Base-by-base conservation (phyloP, 1,140 invertebrate species). In the Euwallacea fornicatus region DNA sequence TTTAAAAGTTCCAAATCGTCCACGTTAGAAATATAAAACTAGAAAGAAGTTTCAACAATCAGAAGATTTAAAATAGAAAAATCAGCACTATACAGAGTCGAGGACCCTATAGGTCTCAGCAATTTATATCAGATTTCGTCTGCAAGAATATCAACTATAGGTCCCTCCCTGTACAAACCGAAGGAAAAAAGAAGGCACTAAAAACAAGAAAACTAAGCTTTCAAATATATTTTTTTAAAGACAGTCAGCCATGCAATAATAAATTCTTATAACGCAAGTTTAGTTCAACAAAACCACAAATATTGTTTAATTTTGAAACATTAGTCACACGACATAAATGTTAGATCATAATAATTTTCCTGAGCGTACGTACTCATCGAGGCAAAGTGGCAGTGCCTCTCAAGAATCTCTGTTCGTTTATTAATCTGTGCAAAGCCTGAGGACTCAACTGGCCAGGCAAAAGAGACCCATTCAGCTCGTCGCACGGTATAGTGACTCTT, bases 401-500 rank as follows among this genome's bases (percentile, higher is more conserved):
- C 69, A 73, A 65, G 72, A 74, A 61, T 76, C 70, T 63, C 72
- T 44, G 13, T 7, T 55, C 60, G 74, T 54, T 76, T 7, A 75
- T 72, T 10, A 80, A 66, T 59, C 78, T 71, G 55, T 76, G 75
- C 9, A 80, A 62, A 69, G 74, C 76, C 73, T 80, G 78, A 58
- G 79, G 78, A 73, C 77, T 80, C 21, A 80, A 68, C 71, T 80
- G 76, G 15, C 76, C 73, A 13, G 79, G 78, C 60, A 79, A 74
- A 59, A 77, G 75, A 21, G 70, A 76, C 59, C 76, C 78, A 68
- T 79, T 79, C 66, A 79, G 62, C 15, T 79, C 71, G n/a, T 76
- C 73, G 60, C 76, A 79, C 47, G 78, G 76, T 61, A 81, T 75
- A 55, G 71, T 77, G 67, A 81, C 77, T 70, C 81, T 77, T 78